Base-by-base conservation (phyloP, 1,140 invertebrate species). In the Calliphora vicina region DNA sequence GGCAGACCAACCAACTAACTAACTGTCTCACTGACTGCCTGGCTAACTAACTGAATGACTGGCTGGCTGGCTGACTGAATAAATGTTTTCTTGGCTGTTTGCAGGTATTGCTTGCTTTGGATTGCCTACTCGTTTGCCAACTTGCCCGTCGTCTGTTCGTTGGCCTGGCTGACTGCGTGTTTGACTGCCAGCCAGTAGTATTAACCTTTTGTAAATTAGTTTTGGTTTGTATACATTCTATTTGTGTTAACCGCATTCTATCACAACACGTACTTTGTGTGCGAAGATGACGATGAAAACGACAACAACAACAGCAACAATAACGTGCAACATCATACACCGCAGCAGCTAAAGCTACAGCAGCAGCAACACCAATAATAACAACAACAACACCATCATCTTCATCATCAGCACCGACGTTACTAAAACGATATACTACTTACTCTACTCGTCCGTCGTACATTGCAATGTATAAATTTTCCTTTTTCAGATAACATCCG, bases 191-290 rank as follows among this genome's bases (percentile, higher is more conserved):
- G 74, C 35, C 74, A 43, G 35, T 78, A 78, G 74, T 78, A 78
- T 78, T 78, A 78, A 78, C 74, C 74, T 78, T 78, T 78, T 78
- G 74, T 78, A 78, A 78, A 78, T 78, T 78, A 78, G 74, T 78
- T 78, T 78, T 78, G 35, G 74, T 78, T 78, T 78, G 74, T 78
- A 45, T 78, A 43, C 74, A 43, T 43, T 78, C 74, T 78, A 78
- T 78, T 78, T 78, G 74, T 78, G 74, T 78, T 78, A 78, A 78
- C 74, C 74, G 74, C 74, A 78, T 78, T 78, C 74, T 78, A 78
- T 78, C 74, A 78, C 74, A 78, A 78, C 74, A 78, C 74, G 74
- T 78, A 78, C 74, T 78, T 78, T 43, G 74, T 78, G 74, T 78
- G 74, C 74, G 74, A 45, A 78, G 42, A 78, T 43, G 74, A 78